These are phyloP conservation scores for Scomber japonicus DNA, from an alignment of 2,113 vertebrate species.

Conservation along the genomic window DNA sequence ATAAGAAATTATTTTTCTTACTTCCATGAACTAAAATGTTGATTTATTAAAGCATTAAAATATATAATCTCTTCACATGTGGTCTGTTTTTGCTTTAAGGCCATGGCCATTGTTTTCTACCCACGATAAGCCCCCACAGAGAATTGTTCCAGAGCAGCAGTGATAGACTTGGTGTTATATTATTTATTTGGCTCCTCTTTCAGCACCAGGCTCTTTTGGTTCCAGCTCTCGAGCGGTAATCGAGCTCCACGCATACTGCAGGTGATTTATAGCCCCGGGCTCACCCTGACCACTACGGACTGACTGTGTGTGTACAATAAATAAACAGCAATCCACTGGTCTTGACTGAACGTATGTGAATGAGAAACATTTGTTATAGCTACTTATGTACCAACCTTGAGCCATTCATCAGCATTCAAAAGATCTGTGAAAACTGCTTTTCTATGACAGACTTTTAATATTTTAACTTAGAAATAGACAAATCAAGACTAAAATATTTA, in stretches of 20 bases:
- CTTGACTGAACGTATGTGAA: not conserved
- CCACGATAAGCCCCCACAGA: constrained; percentile 13
- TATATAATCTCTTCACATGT: not conserved
- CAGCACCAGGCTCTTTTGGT: constrained; percentile 64
- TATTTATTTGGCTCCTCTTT: constrained; percentile 76
- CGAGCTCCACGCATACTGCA: constrained; percentile 65
- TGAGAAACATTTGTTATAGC: not conserved
- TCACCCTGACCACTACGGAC: not conserved
- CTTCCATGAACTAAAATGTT: no score
- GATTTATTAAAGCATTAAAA: no score
- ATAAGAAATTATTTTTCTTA: no score
- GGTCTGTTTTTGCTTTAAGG: not conserved
- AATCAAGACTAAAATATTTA: no score
- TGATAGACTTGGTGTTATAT: constrained; percentile 61
- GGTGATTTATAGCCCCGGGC: constrained; percentile 67
- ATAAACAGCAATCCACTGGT: constrained; percentile 4
- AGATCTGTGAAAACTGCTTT: not conserved
- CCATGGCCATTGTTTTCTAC: constrained; percentile 3
- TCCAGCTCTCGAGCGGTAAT: constrained; percentile 61
- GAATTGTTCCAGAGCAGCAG: constrained; percentile 36
- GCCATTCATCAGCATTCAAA: constrained; percentile 3
- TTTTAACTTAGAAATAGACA: no score
- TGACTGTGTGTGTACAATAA: constrained; percentile 28
- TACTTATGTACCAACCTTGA: not conserved
- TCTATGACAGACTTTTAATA: not conserved